Percentiles rank a stretch among this genome's conserved stretches.
phyloP scores from a whole-genome alignment of 2,113 vertebrate species.

The Cervus canadensis region DNA sequence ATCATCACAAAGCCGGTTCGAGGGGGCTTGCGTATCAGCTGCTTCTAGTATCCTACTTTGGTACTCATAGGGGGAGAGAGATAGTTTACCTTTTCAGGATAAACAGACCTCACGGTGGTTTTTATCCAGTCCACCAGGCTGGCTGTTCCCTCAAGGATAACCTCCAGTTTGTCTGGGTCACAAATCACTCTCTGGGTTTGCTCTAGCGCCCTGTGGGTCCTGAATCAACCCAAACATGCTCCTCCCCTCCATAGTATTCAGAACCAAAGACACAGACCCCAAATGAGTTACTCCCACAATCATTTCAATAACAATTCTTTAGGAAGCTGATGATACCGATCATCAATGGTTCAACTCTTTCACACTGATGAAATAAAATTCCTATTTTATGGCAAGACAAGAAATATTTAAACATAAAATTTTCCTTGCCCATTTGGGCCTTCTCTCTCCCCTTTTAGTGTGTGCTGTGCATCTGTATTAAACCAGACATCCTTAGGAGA shows the following conservation, averaged over 20 bases:
- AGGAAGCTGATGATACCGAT: not conserved
- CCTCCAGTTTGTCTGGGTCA: not conserved
- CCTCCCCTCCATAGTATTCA: not conserved
- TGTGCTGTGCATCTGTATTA: not conserved
- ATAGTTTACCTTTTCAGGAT: not conserved
- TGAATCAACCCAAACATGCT: not conserved
- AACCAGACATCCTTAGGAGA: not conserved
- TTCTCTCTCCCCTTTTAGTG: not conserved
- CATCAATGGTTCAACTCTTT: not conserved
- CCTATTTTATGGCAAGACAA: not conserved
- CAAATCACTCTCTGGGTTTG: not conserved
- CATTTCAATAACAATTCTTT: not conserved
- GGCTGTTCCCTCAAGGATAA: not conserved
- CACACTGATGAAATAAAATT: not conserved
- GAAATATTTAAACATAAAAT: not conserved
- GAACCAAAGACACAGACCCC: not conserved
- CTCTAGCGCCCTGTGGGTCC: not conserved
- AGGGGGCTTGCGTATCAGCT: not conserved
- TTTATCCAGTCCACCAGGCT: not conserved
- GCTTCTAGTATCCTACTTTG: not conserved
- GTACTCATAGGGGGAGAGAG: not conserved
- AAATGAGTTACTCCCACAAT: not conserved
- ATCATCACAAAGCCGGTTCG: not conserved
- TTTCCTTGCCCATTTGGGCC: not conserved
- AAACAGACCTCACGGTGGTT: not conserved